These are phyloP conservation scores for Rotaria socialis DNA, from an alignment of 2,888 invertebrate genomes.

Conservation along the genomic window DNA sequence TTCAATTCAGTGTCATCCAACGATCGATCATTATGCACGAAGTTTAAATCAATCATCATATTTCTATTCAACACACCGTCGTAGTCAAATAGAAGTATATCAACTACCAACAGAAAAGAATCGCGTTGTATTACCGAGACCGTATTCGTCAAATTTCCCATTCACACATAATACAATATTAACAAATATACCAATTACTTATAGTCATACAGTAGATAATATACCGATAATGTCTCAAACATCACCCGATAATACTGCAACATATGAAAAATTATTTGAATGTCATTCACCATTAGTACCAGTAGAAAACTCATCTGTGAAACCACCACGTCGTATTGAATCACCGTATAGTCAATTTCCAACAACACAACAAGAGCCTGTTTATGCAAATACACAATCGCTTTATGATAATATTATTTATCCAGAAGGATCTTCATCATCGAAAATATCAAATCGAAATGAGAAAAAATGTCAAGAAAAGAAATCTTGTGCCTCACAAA, in stretches of 20 bases:
- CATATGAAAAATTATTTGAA: background rate
- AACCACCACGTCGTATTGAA: constrained; percentile 17
- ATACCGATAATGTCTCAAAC: background rate
- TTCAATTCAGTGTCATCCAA: constrained; percentile 28
- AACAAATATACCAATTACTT: background rate
- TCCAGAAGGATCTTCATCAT: background rate
- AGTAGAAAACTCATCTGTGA: background rate
- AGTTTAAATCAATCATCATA: constrained; percentile 26
- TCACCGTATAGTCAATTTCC: background rate
- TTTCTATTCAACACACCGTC: background rate
- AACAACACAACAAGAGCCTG: background rate
- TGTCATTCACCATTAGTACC: background rate
- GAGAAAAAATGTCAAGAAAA: background rate
- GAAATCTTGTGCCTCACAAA: constrained; percentile 25
- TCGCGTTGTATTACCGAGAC: background rate
- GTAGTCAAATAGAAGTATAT: background rate
- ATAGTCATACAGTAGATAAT: background rate
- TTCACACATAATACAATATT: background rate
- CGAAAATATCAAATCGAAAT: background rate
- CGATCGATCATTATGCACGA: constrained; percentile 17
- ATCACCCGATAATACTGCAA: background rate
- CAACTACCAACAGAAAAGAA: background rate
- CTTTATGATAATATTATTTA: constrained; percentile 13
- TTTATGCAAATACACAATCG: constrained; percentile 32
- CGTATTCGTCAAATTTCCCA: background rate